Evolutionary conservation across 2,888 invertebrate genomes (phyloP), one percentile per base, ranked within the genome.

Genomic region (Caenorhabditis japonica): DNA sequence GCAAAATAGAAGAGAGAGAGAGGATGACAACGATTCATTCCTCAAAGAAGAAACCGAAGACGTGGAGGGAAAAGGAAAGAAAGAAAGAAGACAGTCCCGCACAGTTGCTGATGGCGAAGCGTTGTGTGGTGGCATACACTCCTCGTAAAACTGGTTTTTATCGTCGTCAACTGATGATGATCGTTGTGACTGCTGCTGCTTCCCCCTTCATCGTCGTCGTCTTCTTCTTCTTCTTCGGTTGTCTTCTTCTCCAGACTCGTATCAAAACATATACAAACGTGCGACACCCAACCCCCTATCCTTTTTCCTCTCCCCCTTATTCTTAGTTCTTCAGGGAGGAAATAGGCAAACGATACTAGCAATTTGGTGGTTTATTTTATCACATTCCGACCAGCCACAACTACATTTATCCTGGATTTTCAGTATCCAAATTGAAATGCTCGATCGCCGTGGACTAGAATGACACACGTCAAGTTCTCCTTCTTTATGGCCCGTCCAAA

Each of bases 91-190:
- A 56, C 64, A 64, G 55, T 56, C 64, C 64, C 64, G 64, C 46
- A 64, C 55, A 52, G 62, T 25, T 64, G 64, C 64, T 64, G 49
- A 62, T 62, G 62, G 47, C 53, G 62, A 56, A 34, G 64, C 49
- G 55, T 55, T 47, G 53, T 55, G 53, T 52, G 38, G 55, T 47
- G 47, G 64, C 53, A 64, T 55, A 62, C 47, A 62, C 53, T 30
- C 52, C 52, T 53, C 39, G 47, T 30, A 38, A 64, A 56, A 64
- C 64, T 64, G 64, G 64, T 64, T 64, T 64, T 64, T 64, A 64
- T 64, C 64, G 55, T 47, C 49, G 64, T 64, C 64, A 30, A 53
- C 56, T 56, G 64, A 49, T 64, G 64, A 64, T 64, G 64, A 64
- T 64, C 41, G 53, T 56, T 49, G 64, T 30, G 30, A 10, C 56